phyloP scores from a whole-genome alignment of 2,797 vertebrate species.

The Alcedo quadribrachys region DNA sequence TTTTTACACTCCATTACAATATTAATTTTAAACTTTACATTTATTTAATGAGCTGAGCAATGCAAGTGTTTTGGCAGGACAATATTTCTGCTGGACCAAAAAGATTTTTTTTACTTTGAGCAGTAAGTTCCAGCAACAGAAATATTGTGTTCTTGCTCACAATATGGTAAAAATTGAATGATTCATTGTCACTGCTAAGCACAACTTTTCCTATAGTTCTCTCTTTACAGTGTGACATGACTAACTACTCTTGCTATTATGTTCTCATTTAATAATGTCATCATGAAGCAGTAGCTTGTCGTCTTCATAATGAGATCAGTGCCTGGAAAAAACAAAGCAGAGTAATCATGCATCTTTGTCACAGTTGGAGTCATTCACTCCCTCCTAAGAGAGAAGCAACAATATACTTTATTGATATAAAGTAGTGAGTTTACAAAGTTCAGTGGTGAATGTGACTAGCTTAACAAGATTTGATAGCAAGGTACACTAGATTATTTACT shows the following conservation, averaged over 20 bases:
- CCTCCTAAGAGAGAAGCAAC: neutral
- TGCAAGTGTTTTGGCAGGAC: neutral
- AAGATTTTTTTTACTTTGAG: neutral
- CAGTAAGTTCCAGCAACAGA: neutral
- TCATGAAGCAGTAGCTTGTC: conserved; percentile 45
- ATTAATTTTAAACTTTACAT: conserved; percentile 7
- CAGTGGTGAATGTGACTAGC: neutral
- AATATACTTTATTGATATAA: neutral
- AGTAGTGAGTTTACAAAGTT: neutral
- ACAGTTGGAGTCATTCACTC: neutral
- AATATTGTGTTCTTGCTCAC: conserved; percentile 9
- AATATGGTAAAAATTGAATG: conserved; percentile 40
- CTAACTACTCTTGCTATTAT: conserved; percentile 55
- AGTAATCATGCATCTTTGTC: conserved; percentile 33
- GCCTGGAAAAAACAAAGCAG: conserved; percentile 42
- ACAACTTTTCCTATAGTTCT: conserved; percentile 5
- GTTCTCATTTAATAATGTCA: conserved; percentile 61
- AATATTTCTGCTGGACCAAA: neutral
- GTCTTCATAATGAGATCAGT: conserved; percentile 57
- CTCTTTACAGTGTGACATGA: conserved; percentile 37
- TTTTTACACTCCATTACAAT: neutral
- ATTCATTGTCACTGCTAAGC: conserved; percentile 23
- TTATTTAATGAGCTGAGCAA: conserved; percentile 12
- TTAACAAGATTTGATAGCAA: neutral
- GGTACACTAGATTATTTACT: neutral